Percentiles rank a stretch among this genome's conserved stretches.
phyloP scores from a whole-genome alignment of 37 sponge, comb jelly and placozoan genomes.

The Agelas oroides region DNA sequence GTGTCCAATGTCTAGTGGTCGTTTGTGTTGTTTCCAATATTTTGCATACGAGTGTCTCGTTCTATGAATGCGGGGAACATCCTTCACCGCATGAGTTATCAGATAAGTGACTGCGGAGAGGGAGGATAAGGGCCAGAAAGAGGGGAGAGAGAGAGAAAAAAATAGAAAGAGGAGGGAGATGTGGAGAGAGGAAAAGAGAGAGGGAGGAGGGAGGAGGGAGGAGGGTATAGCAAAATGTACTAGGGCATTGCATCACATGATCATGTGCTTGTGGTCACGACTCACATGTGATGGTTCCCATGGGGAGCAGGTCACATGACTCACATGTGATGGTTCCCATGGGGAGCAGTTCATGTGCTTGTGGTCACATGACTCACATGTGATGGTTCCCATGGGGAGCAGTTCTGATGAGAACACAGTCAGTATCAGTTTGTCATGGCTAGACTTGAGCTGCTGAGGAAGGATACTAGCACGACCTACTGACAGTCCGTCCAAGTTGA shows the following conservation, averaged over 20 bases:
- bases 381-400: slow-evolving; percentile 32
- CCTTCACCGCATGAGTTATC: slow-evolving; percentile 13
- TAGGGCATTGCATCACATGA: neutral
- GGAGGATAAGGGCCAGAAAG: neutral
- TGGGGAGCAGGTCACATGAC: slow-evolving; percentile 14
- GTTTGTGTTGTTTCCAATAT: slow-evolving; percentile 24
- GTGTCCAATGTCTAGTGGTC: slow-evolving; percentile 49
- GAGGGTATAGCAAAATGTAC: neutral
- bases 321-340: slow-evolving; percentile 39
- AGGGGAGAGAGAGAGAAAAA: too few species aligned
- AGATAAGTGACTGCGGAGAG: slow-evolving; percentile 32
- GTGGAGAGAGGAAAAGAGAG: too few species aligned
- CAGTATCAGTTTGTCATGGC: neutral
- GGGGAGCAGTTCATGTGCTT: slow-evolving; percentile 13
- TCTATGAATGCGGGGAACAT: neutral
- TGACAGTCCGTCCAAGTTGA: neutral
- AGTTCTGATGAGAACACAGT: slow-evolving; percentile 26
- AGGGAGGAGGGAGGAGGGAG: neutral
- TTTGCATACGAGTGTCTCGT: neutral
- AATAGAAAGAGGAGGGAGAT: too few species aligned
- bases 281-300: slow-evolving; percentile 43
- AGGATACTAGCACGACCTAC: slow-evolving; percentile 25
- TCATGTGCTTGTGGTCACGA: neutral
- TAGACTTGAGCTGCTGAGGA: neutral
- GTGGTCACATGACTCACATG: slow-evolving; percentile 31